A percentile compares a stretch with the other conserved stretches of the same genome.
Conservation (phyloP, 2,888 invertebrate genomes). For the Pammene aurita region DNA sequence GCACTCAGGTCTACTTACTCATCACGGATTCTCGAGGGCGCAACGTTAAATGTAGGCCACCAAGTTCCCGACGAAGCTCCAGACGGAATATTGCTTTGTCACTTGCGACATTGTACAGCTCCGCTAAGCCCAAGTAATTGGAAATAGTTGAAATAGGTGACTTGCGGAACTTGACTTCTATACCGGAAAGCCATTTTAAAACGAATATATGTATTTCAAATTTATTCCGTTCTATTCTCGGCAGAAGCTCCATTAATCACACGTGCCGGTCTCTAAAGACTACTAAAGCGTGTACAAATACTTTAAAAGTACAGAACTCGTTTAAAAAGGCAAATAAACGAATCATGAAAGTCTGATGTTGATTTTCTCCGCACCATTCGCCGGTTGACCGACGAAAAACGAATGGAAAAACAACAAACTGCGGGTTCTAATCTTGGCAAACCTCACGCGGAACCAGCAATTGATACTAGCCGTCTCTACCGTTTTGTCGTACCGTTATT, state of each 20-base stretch:
- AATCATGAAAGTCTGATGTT: slow-evolving; percentile 35
- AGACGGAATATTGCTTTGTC: slow-evolving; percentile 81
- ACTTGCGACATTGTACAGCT: slow-evolving; percentile 78
- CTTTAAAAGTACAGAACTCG: slow-evolving; percentile 27
- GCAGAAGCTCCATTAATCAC: slow-evolving; percentile 24
- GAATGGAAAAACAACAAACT: slow-evolving; percentile 41
- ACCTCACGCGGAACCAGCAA: slow-evolving; percentile 34
- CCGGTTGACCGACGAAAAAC: slow-evolving; percentile 37
- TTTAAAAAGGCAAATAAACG: slow-evolving; percentile 36
- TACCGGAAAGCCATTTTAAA: slow-evolving; percentile 32
- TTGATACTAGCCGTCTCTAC: slow-evolving; percentile 30
- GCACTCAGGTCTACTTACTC: slow-evolving; percentile 74
- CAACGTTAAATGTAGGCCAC: slow-evolving; percentile 80
- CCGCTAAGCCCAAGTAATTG: slow-evolving; percentile 82
- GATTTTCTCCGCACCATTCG: slow-evolving; percentile 39
- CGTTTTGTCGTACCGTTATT: too few species aligned
- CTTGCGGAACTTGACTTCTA: slow-evolving; percentile 64
- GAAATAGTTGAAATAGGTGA: slow-evolving; percentile 82
- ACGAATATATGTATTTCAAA: slow-evolving; percentile 22
- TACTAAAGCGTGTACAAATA: slow-evolving; percentile 29
- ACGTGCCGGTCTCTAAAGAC: slow-evolving; percentile 13
- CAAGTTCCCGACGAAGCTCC: slow-evolving; percentile 69
- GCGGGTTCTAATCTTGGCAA: slow-evolving; percentile 40
- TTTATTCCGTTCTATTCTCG: slow-evolving; percentile 14
- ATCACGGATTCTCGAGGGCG: slow-evolving; percentile 78